Base-by-base conservation (phyloP, 2,888 invertebrate genomes). In the Stenichneumon culpator region DNA sequence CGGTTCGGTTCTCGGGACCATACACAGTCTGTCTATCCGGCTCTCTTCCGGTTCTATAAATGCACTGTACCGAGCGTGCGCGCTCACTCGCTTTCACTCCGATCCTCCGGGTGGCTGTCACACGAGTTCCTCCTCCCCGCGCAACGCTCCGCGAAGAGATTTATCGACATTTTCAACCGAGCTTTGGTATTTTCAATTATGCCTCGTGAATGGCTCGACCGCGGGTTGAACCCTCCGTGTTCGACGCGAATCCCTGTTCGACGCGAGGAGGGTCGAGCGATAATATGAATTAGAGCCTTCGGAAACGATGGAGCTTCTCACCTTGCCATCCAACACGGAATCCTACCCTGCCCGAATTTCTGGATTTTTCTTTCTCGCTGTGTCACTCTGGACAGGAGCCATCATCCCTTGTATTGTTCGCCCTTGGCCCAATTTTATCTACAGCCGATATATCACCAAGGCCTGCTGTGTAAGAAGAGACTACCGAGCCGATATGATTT, bases 171-270 rank as follows among this genome's bases (percentile, higher is more conserved):
- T 89, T 90, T 88, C 87, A 88, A 90, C 89, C 88, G 86, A 86
- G 87, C 89, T 88, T 88, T 82, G 88, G 88, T 90, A 90, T 90
- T 90, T 91, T 90, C 91, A 89, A 90, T 92, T 90, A 90, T 88
- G 82, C 57, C 36, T 16, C 69, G 84, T 47, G 72, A 80, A 83
- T 80, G 79, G 65, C 36, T 70, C 63, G 39, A 44, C 73, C 74
- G 47, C 67, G 60, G 63, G 67, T 11, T 57, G 39, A 44, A 75
- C 50, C 63, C 4, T 16, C 60, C 16, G 16, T 39, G 47, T 79
- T 70, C 54, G 63, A 50, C 36, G 75, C 32, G n/a, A 11, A 25
- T 28, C 60, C 16, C 9, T 39, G 47, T 79, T 70, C 54, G 63
- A 50, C 36, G 75, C 32, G n/a, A 11, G 50, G 36, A 14, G 50